A percentile compares a stretch with the other conserved stretches of the same genome.
These are phyloP conservation scores for Euspilapteryx auroguttella DNA, from an alignment of 2,888 invertebrate species.

Conservation along the genomic window DNA sequence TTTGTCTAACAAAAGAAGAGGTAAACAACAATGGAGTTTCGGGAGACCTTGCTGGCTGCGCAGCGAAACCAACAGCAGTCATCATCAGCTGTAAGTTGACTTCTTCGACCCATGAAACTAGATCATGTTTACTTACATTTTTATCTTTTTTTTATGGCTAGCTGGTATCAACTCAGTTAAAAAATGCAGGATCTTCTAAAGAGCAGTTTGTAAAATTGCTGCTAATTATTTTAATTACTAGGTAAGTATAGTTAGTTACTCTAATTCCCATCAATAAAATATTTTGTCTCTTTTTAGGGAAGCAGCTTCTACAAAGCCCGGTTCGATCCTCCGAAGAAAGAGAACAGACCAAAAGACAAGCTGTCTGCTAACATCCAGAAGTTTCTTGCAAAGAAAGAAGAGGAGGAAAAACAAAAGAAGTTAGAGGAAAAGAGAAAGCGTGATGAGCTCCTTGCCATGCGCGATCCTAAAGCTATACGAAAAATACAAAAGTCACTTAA, in stretches of 20 bases:
- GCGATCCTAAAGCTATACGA: slow-evolving; percentile 73
- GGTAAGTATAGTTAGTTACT: no score
- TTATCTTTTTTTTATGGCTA: neutral
- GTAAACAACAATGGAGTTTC: slow-evolving; percentile 39
- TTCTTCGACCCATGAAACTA: slow-evolving; percentile 7
- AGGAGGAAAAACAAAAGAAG: slow-evolving; percentile 71
- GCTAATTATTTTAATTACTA: no score
- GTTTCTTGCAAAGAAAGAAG: slow-evolving; percentile 80
- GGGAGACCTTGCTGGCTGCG: slow-evolving; percentile 48
- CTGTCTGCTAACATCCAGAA: slow-evolving; percentile 81
- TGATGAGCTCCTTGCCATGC: slow-evolving; percentile 65
- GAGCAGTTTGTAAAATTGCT: no score
- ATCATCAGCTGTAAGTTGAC: slow-evolving; percentile 37
- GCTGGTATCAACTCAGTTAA: no score
- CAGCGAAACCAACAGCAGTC: slow-evolving; percentile 58
- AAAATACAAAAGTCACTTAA: slow-evolving; percentile 80
- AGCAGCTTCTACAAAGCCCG: slow-evolving; percentile 72
- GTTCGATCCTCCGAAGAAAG: slow-evolving; percentile 82
- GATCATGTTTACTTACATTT: neutral
- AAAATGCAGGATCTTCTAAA: no score
- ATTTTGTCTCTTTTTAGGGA: slow-evolving; percentile 22
- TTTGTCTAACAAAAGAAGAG: slow-evolving; percentile 3
- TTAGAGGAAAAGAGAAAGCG: slow-evolving; percentile 66
- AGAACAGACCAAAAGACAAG: slow-evolving; percentile 65
- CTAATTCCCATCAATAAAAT: no score